Evolutionary conservation across 2,888 invertebrate species (phyloP).

Genomic region (Synanthedon tipuliformis): DNA sequence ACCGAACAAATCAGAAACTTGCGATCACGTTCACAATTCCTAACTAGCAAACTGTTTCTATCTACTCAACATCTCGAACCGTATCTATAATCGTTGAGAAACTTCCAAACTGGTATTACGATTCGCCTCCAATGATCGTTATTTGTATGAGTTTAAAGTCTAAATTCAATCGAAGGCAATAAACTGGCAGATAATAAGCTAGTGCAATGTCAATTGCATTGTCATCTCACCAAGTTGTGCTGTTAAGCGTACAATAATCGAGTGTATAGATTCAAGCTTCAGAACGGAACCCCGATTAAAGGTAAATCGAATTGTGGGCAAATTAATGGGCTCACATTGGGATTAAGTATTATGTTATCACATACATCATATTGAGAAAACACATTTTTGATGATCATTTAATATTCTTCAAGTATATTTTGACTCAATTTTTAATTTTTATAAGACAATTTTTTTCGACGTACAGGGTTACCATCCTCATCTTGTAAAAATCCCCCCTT

Average conservation of each 20-base stretch:
- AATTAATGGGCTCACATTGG: not conserved
- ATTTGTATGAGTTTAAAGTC: constrained; percentile 24
- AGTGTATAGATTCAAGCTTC: constrained; percentile 13
- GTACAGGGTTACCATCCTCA: too few species aligned
- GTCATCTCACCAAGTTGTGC: constrained; percentile 26
- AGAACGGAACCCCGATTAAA: not conserved
- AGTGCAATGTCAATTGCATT: constrained; percentile 41
- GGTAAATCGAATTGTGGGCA: not conserved
- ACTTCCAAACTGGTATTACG: constrained; percentile 14
- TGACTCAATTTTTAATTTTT: too few species aligned
- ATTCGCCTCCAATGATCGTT: constrained; percentile 23
- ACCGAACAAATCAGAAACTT: not conserved
- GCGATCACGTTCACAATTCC: not conserved
- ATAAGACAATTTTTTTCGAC: too few species aligned
- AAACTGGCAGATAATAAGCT: constrained; percentile 1
- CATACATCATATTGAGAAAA: too few species aligned
- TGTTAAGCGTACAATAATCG: constrained; percentile 35
- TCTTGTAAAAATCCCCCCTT: too few species aligned
- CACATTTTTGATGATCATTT: too few species aligned
- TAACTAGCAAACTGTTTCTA: not conserved
- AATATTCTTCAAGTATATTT: too few species aligned
- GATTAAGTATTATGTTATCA: too few species aligned
- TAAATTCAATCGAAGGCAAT: constrained; percentile 14
- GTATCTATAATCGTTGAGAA: constrained; percentile 41
- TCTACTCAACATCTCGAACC: not conserved